These are phyloP conservation scores for Mus musculus DNA, from an alignment of 2,113 vertebrate species.

Conservation along the genomic window DNA sequence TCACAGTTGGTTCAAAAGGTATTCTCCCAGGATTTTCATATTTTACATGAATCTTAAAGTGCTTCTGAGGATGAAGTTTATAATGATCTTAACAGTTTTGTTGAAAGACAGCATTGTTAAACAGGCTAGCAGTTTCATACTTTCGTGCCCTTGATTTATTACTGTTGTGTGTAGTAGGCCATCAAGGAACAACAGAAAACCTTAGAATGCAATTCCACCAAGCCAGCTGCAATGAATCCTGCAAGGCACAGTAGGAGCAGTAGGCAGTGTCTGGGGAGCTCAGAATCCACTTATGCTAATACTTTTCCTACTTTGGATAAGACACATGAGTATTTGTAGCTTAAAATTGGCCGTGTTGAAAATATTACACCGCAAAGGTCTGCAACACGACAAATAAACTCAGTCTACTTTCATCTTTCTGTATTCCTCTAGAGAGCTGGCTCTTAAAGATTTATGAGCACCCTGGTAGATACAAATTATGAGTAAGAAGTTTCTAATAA, in stretches of 20 bases:
- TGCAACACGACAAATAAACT: background rate
- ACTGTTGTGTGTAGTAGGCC: background rate
- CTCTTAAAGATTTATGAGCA: conserved; percentile 55
- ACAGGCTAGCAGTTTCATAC: background rate
- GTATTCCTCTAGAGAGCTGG: background rate
- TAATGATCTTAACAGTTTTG: background rate
- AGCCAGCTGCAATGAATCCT: background rate
- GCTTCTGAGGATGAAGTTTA: background rate
- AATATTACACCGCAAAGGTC: background rate
- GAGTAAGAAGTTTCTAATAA: conserved; percentile 41
- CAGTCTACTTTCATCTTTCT: background rate
- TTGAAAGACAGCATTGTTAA: conserved; percentile 36
- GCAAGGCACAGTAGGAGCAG: background rate
- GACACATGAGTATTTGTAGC: background rate
- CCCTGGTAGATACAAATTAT: background rate
- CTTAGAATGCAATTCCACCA: background rate
- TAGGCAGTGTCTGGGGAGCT: background rate
- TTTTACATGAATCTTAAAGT: conserved; percentile 31
- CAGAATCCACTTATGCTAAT: background rate
- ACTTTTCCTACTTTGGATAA: background rate
- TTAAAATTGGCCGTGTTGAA: background rate
- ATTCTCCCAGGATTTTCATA: background rate
- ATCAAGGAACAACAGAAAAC: background rate
- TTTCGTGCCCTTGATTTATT: conserved; percentile 6
- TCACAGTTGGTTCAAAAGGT: conserved; percentile 38